These are phyloP conservation scores for Haliclona indistincta DNA, from an alignment of 37 sponge, comb jelly and placozoan species.

Conservation along the genomic window DNA sequence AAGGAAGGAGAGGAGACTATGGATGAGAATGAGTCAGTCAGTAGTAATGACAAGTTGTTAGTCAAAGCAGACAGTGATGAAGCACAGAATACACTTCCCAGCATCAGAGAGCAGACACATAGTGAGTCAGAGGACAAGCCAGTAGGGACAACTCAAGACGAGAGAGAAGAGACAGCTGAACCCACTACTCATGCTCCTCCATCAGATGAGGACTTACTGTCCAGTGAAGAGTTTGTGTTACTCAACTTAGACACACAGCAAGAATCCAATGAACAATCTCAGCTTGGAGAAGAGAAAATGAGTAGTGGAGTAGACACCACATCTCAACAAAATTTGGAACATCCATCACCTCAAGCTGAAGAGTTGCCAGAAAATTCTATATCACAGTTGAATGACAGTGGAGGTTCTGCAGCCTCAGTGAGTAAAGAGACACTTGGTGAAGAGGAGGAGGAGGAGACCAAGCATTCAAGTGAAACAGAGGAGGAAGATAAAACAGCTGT, in stretches of 20 bases:
- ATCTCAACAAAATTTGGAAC: background rate
- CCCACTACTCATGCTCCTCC: too few relatives aligned
- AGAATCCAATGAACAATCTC: background rate
- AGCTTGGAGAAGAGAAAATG: background rate
- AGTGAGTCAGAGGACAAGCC: conserved; percentile 1
- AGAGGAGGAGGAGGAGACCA: background rate
- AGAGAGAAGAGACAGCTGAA: background rate
- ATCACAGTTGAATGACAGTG: background rate
- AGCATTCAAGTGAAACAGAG: background rate
- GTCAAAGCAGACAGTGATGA: background rate
- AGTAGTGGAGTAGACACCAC: background rate
- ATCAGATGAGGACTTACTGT: too few relatives aligned
- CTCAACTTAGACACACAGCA: too few relatives aligned
- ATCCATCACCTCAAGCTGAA: background rate
- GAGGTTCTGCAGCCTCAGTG: too few relatives aligned
- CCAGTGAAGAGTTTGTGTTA: too few relatives aligned
- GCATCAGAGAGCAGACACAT: background rate
- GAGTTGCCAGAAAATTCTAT: background rate
- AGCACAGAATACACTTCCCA: background rate
- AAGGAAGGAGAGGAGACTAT: background rate
- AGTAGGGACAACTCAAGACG: too few relatives aligned
- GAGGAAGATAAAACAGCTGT: background rate
- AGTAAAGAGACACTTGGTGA: background rate
- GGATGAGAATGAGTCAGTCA: background rate
- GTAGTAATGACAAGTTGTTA: background rate